Evolutionary conservation across 2,113 vertebrate species (phyloP).

Genomic region (Pica pica): DNA sequence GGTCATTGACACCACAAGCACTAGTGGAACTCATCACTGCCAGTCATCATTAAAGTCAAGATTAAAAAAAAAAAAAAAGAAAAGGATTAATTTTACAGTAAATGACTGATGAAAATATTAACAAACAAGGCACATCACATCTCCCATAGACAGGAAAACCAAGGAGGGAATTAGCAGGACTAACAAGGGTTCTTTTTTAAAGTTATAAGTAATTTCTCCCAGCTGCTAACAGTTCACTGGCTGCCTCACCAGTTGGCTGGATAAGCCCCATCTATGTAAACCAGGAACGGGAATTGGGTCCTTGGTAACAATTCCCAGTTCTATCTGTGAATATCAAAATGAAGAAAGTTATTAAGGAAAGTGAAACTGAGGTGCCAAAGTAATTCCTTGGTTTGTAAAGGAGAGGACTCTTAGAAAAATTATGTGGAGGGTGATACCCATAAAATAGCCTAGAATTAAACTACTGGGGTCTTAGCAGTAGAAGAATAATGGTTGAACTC

Average conservation of each 20-base stretch:
- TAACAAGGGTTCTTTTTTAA: not conserved
- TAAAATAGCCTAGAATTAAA: not conserved
- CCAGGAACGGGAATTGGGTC: rapidly evolving
- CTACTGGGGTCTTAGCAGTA: not conserved
- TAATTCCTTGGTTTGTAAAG: not conserved
- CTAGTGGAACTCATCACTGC: not conserved
- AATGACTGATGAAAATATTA: not conserved
- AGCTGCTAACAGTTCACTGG: not conserved
- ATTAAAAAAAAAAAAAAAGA: not conserved
- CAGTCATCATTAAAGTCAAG: not conserved
- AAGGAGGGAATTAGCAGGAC: not conserved
- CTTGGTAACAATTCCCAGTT: not conserved
- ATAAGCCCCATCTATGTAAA: not conserved
- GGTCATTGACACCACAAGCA: not conserved
- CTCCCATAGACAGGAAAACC: not conserved
- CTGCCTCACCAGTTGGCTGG: not conserved
- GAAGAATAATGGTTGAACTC: not conserved
- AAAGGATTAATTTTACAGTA: not conserved
- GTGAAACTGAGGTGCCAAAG: not conserved
- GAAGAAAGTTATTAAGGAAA: not conserved
- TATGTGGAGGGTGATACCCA: not conserved
- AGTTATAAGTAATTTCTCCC: not conserved
- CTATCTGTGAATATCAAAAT: not conserved
- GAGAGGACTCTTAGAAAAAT: not conserved
- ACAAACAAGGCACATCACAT: not conserved